A percentile compares a stretch with the other conserved stretches of the same genome.
phyloP scores from a whole-genome alignment of 2,113 vertebrate species.

The Cervus canadensis region DNA sequence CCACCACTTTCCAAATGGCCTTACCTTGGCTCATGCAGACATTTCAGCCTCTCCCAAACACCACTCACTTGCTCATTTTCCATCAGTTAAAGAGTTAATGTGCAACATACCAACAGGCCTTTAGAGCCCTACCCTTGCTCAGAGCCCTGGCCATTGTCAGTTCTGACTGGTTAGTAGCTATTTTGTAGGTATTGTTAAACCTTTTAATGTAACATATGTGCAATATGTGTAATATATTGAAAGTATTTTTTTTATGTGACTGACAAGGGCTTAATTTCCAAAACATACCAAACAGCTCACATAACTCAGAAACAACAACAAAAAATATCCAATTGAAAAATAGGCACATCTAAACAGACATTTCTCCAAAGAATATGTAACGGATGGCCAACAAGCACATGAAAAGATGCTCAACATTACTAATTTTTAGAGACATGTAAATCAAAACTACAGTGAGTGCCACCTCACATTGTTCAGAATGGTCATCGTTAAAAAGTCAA shows the following conservation, averaged over 20 bases:
- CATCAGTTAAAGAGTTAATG: too few species aligned
- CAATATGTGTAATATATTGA: not conserved
- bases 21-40: too few species aligned
- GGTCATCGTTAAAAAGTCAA: not conserved
- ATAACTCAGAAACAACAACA: not conserved
- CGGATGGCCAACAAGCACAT: not conserved
- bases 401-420: not conserved
- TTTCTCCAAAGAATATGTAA: not conserved
- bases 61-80: too few species aligned
- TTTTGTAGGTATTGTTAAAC: not conserved
- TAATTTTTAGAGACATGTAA: not conserved
- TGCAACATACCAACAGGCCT: not conserved
- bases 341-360: not conserved
- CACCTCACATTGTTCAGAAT: not conserved
- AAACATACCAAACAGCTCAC: not conserved
- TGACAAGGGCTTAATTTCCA: not conserved
- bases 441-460: not conserved
- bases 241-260: not conserved
- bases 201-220: not conserved
- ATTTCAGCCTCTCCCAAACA: too few species aligned
- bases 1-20: too few species aligned
- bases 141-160: not conserved
- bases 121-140: not conserved
- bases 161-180: not conserved
- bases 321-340: not conserved